Base-by-base conservation (phyloP, 2,113 vertebrate genomes). In the Sisor rabdophorus region DNA sequence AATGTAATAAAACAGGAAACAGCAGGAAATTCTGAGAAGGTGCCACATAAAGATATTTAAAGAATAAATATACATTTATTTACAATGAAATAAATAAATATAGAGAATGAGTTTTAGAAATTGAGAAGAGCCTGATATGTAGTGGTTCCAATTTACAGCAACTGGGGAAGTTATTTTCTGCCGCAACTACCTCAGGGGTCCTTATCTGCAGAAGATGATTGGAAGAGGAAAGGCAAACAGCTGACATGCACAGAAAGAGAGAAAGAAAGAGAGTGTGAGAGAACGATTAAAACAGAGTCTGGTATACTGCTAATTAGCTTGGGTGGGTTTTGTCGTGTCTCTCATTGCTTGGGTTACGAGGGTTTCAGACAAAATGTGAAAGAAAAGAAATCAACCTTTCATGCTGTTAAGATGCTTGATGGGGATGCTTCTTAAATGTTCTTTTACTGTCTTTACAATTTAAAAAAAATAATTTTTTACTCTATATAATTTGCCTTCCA, bases 331-430 rank as follows among this genome's bases (percentile, higher is more conserved):
- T 71, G 71, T 63, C 53, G 22, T 32, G 44, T 48, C 28, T 52
- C 22, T 50, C 10, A 24, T 73, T 77, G 69, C 69, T 77, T 22
- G 36, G 16, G 22, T 32, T 32, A 40, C 50, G 73, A 6, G 54
- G 63, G 52, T 32, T 71, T 40, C 52, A 71, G 71, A 59, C 71
- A 71, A 73, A 52, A 56, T 63, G 28, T 68, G 67, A 59, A 20
- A 75, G 40, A 53, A 74, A 70, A 77, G 48, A 75, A 69, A 53
- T 73, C 15, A 73, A 70, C 71, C 53, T 72, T 76, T 75, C 56
- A 75, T 75, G 65, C 72, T 71, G 72, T 52, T 58, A 60, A 50
- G 44, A 72, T 71, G 77, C 79, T 60, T 79, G 73, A 82, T 72
- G 72, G 53, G 10, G 1, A 44, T 44, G 40, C 40, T 44, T 44